Evolutionary conservation across 1,140 invertebrate species (phyloP), one percentile per base, ranked within the genome.

Genomic region (Anthonomus grandis): DNA sequence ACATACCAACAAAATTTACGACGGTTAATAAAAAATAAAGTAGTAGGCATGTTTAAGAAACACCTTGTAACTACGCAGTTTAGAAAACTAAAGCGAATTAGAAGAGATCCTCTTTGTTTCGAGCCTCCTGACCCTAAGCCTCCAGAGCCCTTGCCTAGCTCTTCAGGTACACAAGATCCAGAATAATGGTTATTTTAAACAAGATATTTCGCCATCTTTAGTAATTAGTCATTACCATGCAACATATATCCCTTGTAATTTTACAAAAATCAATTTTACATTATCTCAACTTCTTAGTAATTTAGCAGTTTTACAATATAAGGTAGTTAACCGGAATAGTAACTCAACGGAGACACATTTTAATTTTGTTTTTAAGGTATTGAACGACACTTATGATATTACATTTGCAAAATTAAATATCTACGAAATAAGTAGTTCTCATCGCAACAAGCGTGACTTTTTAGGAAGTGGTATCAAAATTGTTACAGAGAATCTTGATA

Each of bases 391-490:
- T n/a, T n/a, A n/a, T n/a, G n/a, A n/a, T n/a, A n/a, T n/a, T n/a
- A n/a, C n/a, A n/a, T n/a, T n/a, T n/a, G n/a, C n/a, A n/a, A n/a
- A n/a, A n/a, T n/a, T n/a, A n/a, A n/a, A n/a, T n/a, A n/a, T n/a
- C n/a, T n/a, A n/a, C n/a, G n/a, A n/a, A n/a, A n/a, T n/a, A n/a
- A n/a, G n/a, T n/a, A n/a, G n/a, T n/a, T n/a, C n/a, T n/a, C n/a
- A n/a, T n/a, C n/a, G n/a, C n/a, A n/a, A n/a, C n/a, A n/a, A n/a
- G n/a, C n/a, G n/a, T n/a, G n/a, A 52, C 38, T 41, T 52, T 8
- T 13, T 52, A 9, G 50, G 50, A 4, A 42, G 37, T 34, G 37
- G 37, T n/a, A 41, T 52, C 13, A 52, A 52, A 19, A 42, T 52
- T 18, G 15, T 52, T 9, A 52, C 37, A 9, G 50, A 39, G 6